Percentiles rank a stretch among this genome's conserved stretches.
phyloP scores from a whole-genome alignment of 1,140 invertebrate species.

The Calosoma granatense region DNA sequence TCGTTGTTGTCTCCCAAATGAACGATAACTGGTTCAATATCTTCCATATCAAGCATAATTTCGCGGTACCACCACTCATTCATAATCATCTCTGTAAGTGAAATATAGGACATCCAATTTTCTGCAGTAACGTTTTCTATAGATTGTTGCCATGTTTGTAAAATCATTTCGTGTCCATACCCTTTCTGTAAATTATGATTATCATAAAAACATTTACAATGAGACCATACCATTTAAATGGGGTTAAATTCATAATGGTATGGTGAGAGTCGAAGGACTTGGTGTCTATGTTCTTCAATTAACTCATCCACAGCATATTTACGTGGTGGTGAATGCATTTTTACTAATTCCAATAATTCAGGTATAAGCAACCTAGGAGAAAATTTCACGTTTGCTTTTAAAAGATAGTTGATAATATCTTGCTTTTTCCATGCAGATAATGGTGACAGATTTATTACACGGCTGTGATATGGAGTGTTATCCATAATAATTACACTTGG shows the following conservation, averaged over 20 bases:
- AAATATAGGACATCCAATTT: background rate
- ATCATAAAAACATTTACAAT: slow-evolving; percentile 5
- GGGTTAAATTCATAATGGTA: slow-evolving; percentile 32
- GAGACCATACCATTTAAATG: slow-evolving; percentile 30
- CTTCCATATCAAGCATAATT: too few relatives aligned
- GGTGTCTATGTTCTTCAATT: slow-evolving; percentile 15
- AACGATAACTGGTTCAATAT: background rate
- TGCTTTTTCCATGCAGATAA: background rate
- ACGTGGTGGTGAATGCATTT: slow-evolving; percentile 5
- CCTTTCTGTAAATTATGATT: background rate
- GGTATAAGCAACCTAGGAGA: background rate
- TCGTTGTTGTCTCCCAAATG: background rate
- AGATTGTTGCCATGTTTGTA: background rate
- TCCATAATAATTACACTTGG: background rate
- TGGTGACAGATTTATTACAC: background rate
- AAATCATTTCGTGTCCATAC: background rate
- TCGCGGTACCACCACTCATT: background rate
- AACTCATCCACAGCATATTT: slow-evolving; percentile 22
- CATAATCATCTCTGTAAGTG: background rate
- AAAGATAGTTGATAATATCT: background rate
- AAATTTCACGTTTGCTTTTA: background rate
- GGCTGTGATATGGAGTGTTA: background rate
- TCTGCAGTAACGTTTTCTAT: background rate
- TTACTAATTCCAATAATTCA: background rate
- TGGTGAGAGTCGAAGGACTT: slow-evolving; percentile 21